Conservation (phyloP, 2,797 vertebrate genomes). For the Sebastes trivittatus region DNA sequence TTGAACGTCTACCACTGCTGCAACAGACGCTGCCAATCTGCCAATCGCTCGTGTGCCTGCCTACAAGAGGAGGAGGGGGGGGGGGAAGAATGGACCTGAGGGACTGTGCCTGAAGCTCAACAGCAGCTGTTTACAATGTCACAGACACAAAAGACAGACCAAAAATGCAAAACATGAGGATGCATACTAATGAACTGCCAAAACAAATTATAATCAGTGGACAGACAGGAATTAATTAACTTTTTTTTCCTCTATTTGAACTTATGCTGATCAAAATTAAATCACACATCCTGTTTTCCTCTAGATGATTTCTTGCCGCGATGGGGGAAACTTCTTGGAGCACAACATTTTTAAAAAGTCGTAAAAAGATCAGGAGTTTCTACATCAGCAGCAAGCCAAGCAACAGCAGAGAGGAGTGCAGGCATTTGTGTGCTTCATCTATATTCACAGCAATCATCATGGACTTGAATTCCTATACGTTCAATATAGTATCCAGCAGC, state of each 20-base stretch:
- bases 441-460: constrained; percentile 88
- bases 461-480: constrained; percentile 90
- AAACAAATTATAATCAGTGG: constrained; percentile 76
- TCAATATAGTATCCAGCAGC: constrained; percentile 84
- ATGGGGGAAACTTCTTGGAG: constrained; percentile 51
- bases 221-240: constrained; percentile 65
- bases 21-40: constrained; percentile 81
- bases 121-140: constrained; percentile 84
- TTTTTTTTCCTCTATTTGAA: constrained; percentile 31
- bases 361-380: constrained; percentile 43
- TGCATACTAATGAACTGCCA: constrained; percentile 81
- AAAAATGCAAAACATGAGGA: constrained; percentile 77
- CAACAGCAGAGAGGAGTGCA: constrained; percentile 45
- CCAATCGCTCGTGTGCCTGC: constrained; percentile 70
- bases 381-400: constrained; percentile 52
- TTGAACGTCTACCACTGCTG: constrained; percentile 68
- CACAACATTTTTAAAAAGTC: not conserved
- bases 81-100: constrained; percentile 68
- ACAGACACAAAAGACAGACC: constrained; percentile 73
- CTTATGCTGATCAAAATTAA: constrained; percentile 31
- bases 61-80: constrained; percentile 47
- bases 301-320: not conserved
- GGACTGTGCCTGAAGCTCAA: constrained; percentile 80
- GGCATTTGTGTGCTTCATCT: constrained; percentile 86
- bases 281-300: constrained; percentile 16